phyloP scores from a whole-genome alignment of 2,113 vertebrate species.

The Cryptomyrus ogoouensis region DNA sequence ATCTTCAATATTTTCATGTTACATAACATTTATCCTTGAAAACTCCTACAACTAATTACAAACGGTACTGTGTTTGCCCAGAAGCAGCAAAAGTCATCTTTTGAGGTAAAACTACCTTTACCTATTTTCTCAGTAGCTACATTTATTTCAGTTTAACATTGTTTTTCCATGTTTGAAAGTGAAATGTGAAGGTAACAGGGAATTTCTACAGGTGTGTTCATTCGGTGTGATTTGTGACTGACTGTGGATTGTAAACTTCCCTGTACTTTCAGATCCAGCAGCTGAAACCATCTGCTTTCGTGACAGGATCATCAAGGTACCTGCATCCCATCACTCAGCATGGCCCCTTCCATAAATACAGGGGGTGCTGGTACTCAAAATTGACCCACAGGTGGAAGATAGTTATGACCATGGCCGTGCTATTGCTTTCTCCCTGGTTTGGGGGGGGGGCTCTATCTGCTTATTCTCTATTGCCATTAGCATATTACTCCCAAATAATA shows the following conservation, averaged over 20 bases:
- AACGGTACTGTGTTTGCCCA: not conserved
- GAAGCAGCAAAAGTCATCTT: not conserved
- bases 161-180: not conserved
- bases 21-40: not conserved
- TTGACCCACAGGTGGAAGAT: not conserved
- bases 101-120: not conserved
- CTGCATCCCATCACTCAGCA: not conserved
- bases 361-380: conserved; percentile 11
- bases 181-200: not conserved
- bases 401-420: not conserved
- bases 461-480: not conserved
- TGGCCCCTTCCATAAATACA: not conserved
- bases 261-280: not conserved
- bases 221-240: not conserved
- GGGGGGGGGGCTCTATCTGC: not conserved
- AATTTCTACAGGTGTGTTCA: not conserved
- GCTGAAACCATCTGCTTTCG: not conserved
- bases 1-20: not conserved
- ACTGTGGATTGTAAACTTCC: not conserved
- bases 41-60: not conserved
- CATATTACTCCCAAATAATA: not conserved
- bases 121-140: not conserved
- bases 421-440: not conserved
- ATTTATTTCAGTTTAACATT: not conserved
- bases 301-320: not conserved